Percentiles rank a stretch among this genome's conserved stretches.
phyloP scores from a whole-genome alignment of 1,140 invertebrate species.

The Adelges cooleyi region DNA sequence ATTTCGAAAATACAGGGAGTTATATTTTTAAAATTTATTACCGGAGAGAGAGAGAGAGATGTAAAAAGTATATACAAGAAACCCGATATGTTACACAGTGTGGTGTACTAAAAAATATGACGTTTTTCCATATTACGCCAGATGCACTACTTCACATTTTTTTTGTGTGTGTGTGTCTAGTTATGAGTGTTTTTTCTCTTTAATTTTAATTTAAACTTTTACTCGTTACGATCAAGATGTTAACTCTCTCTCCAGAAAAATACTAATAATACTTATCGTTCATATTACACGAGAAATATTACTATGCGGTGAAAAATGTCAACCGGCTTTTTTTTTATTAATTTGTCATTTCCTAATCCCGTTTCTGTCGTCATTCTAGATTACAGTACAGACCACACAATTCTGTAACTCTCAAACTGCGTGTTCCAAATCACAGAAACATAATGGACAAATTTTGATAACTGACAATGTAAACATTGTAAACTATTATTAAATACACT shows the following conservation, averaged over 20 bases:
- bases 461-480: no score
- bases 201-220: slow-evolving; percentile 7
- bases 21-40: slow-evolving; percentile 27
- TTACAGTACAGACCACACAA: no score
- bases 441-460: no score
- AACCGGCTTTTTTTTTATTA: no score
- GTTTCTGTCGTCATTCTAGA: no score
- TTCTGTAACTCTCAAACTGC: no score
- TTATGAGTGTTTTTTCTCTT: slow-evolving; percentile 14
- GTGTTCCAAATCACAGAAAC: no score
- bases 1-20: slow-evolving; percentile 14
- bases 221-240: slow-evolving; percentile 21
- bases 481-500: no score
- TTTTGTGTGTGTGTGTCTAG: slow-evolving; percentile 1
- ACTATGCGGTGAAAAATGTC: neutral
- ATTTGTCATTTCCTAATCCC: no score
- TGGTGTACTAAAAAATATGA: slow-evolving; percentile 26
- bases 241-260: neutral
- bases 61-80: neutral
- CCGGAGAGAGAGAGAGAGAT: neutral
- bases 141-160: slow-evolving; percentile 22
- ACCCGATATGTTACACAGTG: slow-evolving; percentile 17
- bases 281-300: neutral
- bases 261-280: slow-evolving; percentile 3
- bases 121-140: slow-evolving; percentile 26